Percentiles rank a stretch among this genome's conserved stretches.
Evolutionary conservation across 2,113 vertebrate species (phyloP).

Genomic region (Hyla sarda): DNA sequence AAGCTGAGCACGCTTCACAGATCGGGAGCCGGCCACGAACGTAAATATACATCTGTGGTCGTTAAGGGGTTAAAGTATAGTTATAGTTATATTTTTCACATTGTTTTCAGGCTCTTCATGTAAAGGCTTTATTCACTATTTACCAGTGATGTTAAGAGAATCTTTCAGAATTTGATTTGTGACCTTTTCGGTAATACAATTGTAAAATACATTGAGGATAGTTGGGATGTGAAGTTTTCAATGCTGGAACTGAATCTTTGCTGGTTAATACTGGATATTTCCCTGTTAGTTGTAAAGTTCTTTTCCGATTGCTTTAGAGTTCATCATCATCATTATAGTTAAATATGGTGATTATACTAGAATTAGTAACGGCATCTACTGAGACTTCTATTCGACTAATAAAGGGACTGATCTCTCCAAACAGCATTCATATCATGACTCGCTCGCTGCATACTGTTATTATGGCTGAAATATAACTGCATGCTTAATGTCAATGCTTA

Average conservation of each 20-base stretch:
- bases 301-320: not conserved
- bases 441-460: not conserved
- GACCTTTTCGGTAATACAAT: conserved; percentile 9
- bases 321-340: not conserved
- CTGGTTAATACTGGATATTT: not conserved
- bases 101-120: not conserved
- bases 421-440: not conserved
- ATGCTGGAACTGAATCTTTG: not conserved
- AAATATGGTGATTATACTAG: not conserved
- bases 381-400: not conserved
- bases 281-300: not conserved
- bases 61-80: too few species aligned
- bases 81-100: not conserved
- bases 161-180: conserved; percentile 3
- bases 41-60: too few species aligned
- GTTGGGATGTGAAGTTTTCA: not conserved
- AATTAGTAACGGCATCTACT: not conserved
- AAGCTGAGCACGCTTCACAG: too few species aligned
- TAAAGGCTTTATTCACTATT: not conserved
- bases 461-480: not conserved
- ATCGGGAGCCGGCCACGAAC: too few species aligned
- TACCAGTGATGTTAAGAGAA: not conserved
- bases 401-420: not conserved
- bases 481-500: not conserved
- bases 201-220: not conserved